phyloP scores from a whole-genome alignment of 2,113 vertebrate species.

The Sinocyclocheilus maitianheensis region DNA sequence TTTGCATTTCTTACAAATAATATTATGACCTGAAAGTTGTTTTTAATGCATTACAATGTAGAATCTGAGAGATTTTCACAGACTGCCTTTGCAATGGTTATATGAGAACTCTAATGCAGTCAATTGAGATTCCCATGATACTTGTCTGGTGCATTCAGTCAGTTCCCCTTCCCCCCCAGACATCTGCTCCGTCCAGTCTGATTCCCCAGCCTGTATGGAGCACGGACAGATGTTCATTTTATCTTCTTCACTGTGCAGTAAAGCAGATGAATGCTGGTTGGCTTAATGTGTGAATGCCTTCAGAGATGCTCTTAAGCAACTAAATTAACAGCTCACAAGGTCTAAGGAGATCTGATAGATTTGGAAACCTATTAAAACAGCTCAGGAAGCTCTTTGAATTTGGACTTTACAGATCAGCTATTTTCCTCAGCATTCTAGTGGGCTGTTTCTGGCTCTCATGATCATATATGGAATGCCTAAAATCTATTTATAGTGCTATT shows the following conservation, averaged over 20 bases:
- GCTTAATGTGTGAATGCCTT: constrained; percentile 16
- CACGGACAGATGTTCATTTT: constrained; percentile 46
- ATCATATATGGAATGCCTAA: background rate
- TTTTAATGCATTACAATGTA: no score
- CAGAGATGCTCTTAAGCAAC: background rate
- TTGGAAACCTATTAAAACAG: background rate
- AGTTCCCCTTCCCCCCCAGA: constrained; percentile 11
- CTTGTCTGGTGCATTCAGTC: constrained; percentile 27
- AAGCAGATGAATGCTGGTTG: constrained; percentile 24
- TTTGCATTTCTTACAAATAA: background rate
- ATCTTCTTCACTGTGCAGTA: constrained; percentile 34
- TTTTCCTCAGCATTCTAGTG: background rate
- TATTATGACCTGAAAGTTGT: background rate
- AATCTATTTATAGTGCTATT: constrained; percentile 13
- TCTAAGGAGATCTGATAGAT: background rate
- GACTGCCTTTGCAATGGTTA: constrained; percentile 1
- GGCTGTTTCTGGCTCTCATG: background rate
- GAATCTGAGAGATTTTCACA: background rate
- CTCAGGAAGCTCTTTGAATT: background rate
- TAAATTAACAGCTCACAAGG: constrained; percentile 10
- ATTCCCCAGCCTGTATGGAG: background rate
- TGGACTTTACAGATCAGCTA: background rate
- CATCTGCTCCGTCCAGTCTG: constrained; percentile 40
- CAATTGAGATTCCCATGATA: constrained; percentile 29
- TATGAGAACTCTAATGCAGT: constrained; percentile 12